Evolutionary conservation across 2,113 vertebrate species (phyloP).

Genomic region (Serilophus lunatus): DNA sequence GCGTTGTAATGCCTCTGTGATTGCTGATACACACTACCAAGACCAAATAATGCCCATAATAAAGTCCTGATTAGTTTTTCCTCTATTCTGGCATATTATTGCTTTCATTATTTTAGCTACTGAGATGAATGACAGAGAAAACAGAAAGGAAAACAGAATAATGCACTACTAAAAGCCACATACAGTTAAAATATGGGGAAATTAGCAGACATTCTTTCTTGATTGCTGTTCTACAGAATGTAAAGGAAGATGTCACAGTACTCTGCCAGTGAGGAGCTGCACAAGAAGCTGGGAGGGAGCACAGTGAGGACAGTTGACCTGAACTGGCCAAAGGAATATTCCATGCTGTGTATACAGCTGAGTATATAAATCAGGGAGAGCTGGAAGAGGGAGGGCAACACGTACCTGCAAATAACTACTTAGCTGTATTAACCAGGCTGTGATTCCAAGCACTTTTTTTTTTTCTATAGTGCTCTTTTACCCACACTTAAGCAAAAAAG

Average conservation of each 20-base stretch:
- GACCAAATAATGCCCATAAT: background rate
- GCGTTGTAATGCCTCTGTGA: background rate
- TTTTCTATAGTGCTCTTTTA: background rate
- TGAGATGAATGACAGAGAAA: background rate
- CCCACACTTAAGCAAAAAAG: background rate
- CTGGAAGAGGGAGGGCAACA: background rate
- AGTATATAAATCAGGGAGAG: background rate
- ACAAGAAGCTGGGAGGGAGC: background rate
- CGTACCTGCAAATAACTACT: background rate
- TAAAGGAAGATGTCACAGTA: background rate
- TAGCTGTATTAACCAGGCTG: background rate
- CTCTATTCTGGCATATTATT: background rate
- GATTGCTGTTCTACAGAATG: background rate
- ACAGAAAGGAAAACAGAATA: background rate
- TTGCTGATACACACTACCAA: background rate
- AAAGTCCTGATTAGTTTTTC: background rate
- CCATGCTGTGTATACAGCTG: too few relatives aligned
- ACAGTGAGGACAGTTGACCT: background rate
- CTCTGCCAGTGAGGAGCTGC: background rate
- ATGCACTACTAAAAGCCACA: background rate
- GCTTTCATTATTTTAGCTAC: background rate
- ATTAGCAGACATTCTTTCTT: background rate
- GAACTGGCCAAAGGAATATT: background rate
- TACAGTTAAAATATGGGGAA: background rate
- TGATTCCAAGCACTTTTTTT: background rate